Evolutionary conservation across 2,888 invertebrate genomes (phyloP), one percentile per base, ranked within the genome.

Genomic region (Dasypogon diadema): DNA sequence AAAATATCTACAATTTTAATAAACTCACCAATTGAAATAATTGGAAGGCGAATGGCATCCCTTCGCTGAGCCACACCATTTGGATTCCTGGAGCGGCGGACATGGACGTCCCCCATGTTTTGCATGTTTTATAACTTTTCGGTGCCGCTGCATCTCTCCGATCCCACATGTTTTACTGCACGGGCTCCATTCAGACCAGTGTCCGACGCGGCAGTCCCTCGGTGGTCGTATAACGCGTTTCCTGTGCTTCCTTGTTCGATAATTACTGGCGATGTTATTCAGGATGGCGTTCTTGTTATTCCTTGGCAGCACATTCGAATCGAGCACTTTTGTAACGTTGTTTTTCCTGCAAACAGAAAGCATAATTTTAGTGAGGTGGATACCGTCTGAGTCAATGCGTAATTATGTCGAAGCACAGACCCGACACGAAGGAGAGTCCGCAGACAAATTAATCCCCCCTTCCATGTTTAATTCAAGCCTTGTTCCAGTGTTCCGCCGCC

Each of bases 141-240:
- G 89, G 80, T 91, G 91, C 81, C 97, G 91, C 84, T 92, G 89
- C 86, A 93, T 94, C 82, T 95, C 93, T 22, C 97, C 97, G 78
- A 96, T 95, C 79, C 96, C 96, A 83, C 97, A 96, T 72, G 93
- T 92, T 83, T 93, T 92, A 86, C 92, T 94, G 88, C 97, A 97
- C 6, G 91, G 88, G 82, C 93, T 92, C 96, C 95, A 96, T 75
- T 91, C 91, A 24, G 93, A 92, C 96, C 95, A 96, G 79, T 92
- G 92, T 79, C 92, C 90, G 70, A 96, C 93, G 80, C 93, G 91
- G 87, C 96, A 96, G 86, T 95, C 94, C 80, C 93, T 89, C 74
- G 93, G 90, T 83, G 89, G 87, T 81, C 89, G 89, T 88, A 84
- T 74, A 83, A 82, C 78, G 77, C 87, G 76, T 87, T 88, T 34